Evolutionary conservation across 2,113 vertebrate species (phyloP).

Genomic region (Rhinolophus sinicus): DNA sequence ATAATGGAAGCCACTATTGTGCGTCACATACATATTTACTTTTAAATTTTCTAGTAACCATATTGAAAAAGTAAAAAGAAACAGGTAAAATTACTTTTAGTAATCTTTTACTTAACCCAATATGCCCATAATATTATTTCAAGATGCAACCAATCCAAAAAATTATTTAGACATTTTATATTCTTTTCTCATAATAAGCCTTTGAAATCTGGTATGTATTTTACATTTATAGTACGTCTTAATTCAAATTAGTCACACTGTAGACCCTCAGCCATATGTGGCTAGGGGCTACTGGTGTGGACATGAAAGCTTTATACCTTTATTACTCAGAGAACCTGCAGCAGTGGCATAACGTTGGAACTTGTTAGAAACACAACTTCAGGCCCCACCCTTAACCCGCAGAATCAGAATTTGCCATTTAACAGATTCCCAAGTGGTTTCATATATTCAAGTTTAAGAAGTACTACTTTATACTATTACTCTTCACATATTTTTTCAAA

Average conservation of each 20-base stretch:
- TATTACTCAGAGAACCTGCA: neutral
- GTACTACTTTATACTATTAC: neutral
- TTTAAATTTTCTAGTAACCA: neutral
- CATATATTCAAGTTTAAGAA: neutral
- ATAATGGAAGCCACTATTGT: neutral
- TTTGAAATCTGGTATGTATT: neutral
- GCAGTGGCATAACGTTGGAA: neutral
- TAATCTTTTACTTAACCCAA: neutral
- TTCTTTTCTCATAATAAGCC: neutral
- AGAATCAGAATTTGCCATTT: constrained; percentile 13
- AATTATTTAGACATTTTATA: neutral
- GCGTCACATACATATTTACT: neutral
- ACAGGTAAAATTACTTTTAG: constrained; percentile 15
- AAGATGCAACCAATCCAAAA: neutral
- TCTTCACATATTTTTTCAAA: neutral
- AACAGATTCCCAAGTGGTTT: neutral
- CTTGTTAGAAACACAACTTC: neutral
- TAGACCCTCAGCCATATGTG: neutral
- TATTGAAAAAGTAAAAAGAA: neutral
- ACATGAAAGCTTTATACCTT: neutral
- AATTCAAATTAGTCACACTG: neutral
- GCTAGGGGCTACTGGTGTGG: neutral
- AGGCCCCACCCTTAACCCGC: neutral
- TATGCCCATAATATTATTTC: constrained; percentile 21
- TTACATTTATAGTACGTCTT: neutral